Base-by-base conservation (phyloP, 2,888 invertebrate species). In the Agrochola lychnidis region DNA sequence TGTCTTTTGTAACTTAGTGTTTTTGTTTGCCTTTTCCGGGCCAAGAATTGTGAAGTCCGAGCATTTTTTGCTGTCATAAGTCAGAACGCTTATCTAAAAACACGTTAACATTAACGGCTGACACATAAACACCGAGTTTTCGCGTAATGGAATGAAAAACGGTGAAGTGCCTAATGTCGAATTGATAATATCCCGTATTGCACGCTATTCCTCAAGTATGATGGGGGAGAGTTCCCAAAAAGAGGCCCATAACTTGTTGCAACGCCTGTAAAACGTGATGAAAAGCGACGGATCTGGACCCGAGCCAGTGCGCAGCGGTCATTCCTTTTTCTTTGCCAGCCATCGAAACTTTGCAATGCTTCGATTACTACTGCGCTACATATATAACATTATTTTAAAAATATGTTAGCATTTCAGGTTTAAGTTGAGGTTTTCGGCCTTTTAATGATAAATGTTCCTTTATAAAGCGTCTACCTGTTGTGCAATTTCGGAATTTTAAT, bases 221-320 rank as follows among this genome's bases (percentile, higher is more conserved):
- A 85, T 78, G 74, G 75, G 74, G 56, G 51, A 83, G 82, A 82
- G 73, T 83, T 87, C 88, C 81, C 79, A 88, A 90, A 89, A 89
- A 89, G 87, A 90, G 89, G 85, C 87, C 88, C 85, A 91, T 92
- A 92, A 94, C 94, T 94, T 94, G 94, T 94, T 94, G 94, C 94
- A 85, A 92, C 83, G 90, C 86, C 89, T 88, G 85, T 86, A 87
- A 88, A 90, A 88, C 89, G 90, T 91, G 92, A 93, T 92, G 92
- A 91, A 91, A 92, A 89, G 89, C 89, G 90, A 89, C 91, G 88
- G 80, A 82, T 78, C 91, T 94, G 94, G 94, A 92, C 53, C 73
- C 63, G 64, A 81, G 94, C 94, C 94, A 94, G 90, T 84, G 84
- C 86, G 74, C 84, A 76, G 88, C 87, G 89, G 86, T 88, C 90